Base-by-base conservation (phyloP, 2,888 invertebrate species). In the Fragum whitleyi region DNA sequence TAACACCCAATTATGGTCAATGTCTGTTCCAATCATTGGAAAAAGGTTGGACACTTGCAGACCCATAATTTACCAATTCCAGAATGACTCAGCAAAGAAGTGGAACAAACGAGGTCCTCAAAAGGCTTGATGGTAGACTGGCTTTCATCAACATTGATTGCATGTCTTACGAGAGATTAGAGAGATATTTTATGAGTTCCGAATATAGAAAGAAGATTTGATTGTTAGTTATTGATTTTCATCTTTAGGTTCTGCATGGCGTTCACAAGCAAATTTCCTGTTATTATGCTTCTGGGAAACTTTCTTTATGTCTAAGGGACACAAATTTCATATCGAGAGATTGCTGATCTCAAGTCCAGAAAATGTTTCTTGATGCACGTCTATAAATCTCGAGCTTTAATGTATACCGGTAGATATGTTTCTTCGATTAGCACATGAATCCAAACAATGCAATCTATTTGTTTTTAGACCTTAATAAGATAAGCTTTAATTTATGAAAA, bases 141-240 rank as follows among this genome's bases (percentile, higher is more conserved):
- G 69, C 51, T 69, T 69, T 53, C 51, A 69, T 69, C 53, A 53
- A 53, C 69, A 69, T 53, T 69, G 51, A 69, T 53, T 53, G 69
- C 69, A 51, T 69, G 69, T 51, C 69, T 69, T 69, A 53, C 32
- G n/a, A 69, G 28, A 29, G 69, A 69, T 69, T 69, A 53, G 51
- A 39, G n/a, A 7, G 69, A 23, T 53, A 51, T 51, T 53, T 69
- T 69, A 69, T 69, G 69, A 39, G 36, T 65, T 65, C 65, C 42
- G 19, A 23, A 42, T 42, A 65, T 65, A 65, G 65, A 65, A 65
- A 42, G 39, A 65, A 65, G 65, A 65, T 65, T 65, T 65, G 65
- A 65, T 65, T 65, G 65, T 65, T 65, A 26, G 2, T 23, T 65
- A 65, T 65, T 65, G 65, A 65, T 65, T 65, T 65, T 65, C 65